phyloP scores from a whole-genome alignment of 2,797 vertebrate species.

The Tadarida brasiliensis region DNA sequence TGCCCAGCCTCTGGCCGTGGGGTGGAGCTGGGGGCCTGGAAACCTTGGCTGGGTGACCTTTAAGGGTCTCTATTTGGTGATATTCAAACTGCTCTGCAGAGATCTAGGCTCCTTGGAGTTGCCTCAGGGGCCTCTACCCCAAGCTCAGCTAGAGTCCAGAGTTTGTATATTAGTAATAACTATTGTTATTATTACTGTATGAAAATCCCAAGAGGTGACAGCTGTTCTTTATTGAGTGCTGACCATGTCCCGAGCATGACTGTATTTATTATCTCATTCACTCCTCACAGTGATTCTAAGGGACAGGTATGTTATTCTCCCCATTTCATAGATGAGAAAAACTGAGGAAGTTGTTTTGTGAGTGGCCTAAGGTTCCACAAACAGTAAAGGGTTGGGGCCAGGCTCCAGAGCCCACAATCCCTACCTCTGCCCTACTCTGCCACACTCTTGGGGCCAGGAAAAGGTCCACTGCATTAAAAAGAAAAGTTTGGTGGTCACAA shows the following conservation, averaged over 20 bases:
- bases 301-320: background rate
- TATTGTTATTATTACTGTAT: background rate
- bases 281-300: background rate
- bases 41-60: background rate
- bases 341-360: background rate
- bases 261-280: background rate
- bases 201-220: background rate
- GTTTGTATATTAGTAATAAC: background rate
- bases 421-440: background rate
- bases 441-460: background rate
- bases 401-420: background rate
- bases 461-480: background rate
- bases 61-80: background rate
- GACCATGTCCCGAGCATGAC: background rate
- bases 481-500: background rate
- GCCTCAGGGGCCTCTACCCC: background rate
- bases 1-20: fast-evolving
- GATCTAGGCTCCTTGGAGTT: background rate
- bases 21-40: background rate
- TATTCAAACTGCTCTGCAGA: background rate
- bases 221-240: background rate
- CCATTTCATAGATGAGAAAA: background rate
- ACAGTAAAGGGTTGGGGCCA: background rate
- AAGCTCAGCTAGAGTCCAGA: background rate
- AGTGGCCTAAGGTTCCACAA: background rate